phyloP scores from a whole-genome alignment of 2,113 vertebrate genomes.

The Mormoops blainvillei region DNA sequence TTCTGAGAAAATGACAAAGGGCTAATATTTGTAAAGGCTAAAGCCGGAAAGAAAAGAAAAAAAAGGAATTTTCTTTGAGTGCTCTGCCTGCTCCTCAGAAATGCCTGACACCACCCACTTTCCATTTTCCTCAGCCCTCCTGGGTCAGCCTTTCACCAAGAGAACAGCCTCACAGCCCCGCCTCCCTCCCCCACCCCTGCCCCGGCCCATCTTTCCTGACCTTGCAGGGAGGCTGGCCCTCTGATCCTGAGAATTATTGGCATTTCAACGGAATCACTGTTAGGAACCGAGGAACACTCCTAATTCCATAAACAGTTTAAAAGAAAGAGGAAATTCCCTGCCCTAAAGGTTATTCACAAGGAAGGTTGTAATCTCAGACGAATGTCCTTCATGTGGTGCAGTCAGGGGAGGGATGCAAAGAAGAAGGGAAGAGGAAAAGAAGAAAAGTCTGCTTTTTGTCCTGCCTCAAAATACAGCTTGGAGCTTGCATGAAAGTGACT shows the following conservation, averaged over 20 bases:
- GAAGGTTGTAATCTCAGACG: not conserved
- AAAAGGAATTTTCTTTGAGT: not conserved
- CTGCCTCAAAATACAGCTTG: not conserved
- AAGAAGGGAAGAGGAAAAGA: not conserved
- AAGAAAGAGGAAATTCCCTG: not conserved
- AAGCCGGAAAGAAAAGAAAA: not conserved
- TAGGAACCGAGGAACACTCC: not conserved
- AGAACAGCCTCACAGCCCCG: not conserved
- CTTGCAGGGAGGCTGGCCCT: not conserved
- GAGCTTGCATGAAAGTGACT: not conserved
- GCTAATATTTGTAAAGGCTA: conserved; percentile 36
- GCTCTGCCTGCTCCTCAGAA: not conserved
- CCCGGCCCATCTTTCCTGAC: not conserved
- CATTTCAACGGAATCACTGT: not conserved
- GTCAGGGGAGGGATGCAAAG: not conserved
- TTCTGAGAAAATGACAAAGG: conserved; percentile 25
- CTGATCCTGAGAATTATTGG: not conserved
- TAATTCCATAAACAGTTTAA: not conserved
- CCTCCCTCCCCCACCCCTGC: not conserved
- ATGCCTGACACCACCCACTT: not conserved
- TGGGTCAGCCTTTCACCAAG: not conserved
- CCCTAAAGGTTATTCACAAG: not conserved
- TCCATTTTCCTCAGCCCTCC: not conserved
- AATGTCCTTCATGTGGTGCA: not conserved
- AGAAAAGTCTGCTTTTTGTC: not conserved